A percentile compares a stretch with the other conserved stretches of the same genome.
These are phyloP conservation scores for Bradypodion ventrale DNA, from an alignment of 2,797 vertebrate genomes.

Conservation along the genomic window DNA sequence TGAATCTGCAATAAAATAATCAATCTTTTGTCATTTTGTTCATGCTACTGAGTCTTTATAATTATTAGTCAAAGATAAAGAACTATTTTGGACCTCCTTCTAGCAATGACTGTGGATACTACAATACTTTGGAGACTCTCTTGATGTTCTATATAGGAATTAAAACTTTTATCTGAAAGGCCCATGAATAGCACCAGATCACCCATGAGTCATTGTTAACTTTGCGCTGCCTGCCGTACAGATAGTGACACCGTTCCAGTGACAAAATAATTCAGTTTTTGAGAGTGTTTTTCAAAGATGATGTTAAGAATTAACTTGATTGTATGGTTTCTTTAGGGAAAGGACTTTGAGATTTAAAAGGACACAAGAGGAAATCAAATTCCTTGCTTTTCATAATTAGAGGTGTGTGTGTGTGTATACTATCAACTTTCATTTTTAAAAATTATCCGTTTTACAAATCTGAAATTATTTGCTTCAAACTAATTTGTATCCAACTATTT, in stretches of 20 bases:
- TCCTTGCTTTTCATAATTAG: too few relatives aligned
- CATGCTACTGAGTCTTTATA: background rate
- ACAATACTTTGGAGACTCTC: background rate
- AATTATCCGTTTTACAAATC: too few relatives aligned
- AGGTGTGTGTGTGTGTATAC: too few relatives aligned
- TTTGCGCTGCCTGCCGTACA: background rate
- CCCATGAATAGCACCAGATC: background rate
- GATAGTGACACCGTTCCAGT: background rate
- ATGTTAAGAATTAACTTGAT: background rate
- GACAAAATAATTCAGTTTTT: constrained; percentile 10
- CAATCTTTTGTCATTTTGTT: constrained; percentile 15
- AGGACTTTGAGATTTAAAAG: accelerated
- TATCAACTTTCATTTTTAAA: too few relatives aligned
- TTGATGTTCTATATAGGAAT: constrained; percentile 16
- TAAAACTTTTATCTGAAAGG: background rate
- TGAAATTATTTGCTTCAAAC: too few relatives aligned
- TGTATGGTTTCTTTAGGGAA: constrained; percentile 1
- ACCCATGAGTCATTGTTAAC: background rate
- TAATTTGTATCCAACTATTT: too few relatives aligned
- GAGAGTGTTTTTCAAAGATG: background rate
- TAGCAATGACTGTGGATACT: constrained; percentile 4
- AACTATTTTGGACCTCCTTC: constrained; percentile 11
- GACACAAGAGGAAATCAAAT: accelerated
- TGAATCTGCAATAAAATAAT: constrained; percentile 14
- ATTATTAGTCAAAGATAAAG: background rate